A percentile compares a stretch with the other conserved stretches of the same genome.
Evolutionary conservation across 2,113 vertebrate genomes (phyloP).

Genomic region (Ancistrus triradiatus): DNA sequence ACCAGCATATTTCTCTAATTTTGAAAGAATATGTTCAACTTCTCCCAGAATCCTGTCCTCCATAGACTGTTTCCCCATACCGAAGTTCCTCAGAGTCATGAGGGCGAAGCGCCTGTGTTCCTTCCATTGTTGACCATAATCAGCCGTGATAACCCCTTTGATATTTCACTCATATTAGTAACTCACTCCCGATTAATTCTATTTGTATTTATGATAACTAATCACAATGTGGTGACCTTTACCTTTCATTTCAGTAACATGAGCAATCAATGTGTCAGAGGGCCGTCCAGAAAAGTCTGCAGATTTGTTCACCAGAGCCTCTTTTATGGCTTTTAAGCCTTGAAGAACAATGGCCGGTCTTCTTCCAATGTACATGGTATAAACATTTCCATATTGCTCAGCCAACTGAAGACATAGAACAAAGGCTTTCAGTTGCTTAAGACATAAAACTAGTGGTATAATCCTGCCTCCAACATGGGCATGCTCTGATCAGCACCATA

Average conservation of each 20-base stretch:
- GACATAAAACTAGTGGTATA: background rate
- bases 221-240: background rate
- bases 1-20: slow-evolving; percentile 45
- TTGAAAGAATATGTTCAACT: slow-evolving; percentile 42
- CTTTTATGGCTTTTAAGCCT: slow-evolving; percentile 56
- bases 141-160: slow-evolving; percentile 58
- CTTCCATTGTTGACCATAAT: slow-evolving; percentile 58
- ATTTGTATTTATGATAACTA: too few relatives aligned
- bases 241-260: slow-evolving; percentile 45
- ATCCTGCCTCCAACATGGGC: background rate
- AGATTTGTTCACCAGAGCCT: slow-evolving; percentile 55
- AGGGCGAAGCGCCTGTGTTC: slow-evolving; percentile 67
- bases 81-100: slow-evolving; percentile 70
- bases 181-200: background rate
- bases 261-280: slow-evolving; percentile 52
- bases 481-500: background rate
- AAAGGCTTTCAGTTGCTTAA: background rate
- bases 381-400: slow-evolving; percentile 59
- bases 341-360: slow-evolving; percentile 56
- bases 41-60: slow-evolving; percentile 68
- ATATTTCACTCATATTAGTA: slow-evolving; percentile 11
- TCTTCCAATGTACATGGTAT: slow-evolving; percentile 58
- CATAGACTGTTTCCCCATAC: slow-evolving; percentile 75
- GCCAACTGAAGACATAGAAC: slow-evolving; percentile 49
- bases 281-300: slow-evolving; percentile 64